Base-by-base conservation (phyloP, 2,888 invertebrate species). In the Atherix ibis region DNA sequence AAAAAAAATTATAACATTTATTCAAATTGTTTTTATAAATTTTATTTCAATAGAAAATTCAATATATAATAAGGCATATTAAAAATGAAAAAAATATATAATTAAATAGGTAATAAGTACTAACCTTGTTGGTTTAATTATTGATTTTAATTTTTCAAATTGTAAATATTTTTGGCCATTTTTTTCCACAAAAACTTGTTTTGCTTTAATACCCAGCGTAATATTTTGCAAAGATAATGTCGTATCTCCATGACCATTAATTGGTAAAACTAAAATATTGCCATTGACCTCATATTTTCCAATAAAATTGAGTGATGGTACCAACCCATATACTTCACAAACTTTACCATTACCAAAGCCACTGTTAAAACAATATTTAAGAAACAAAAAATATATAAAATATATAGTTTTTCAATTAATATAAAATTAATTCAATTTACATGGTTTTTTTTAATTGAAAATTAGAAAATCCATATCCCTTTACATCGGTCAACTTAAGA, bases 241-340 rank as follows among this genome's bases (percentile, higher is more conserved):
- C 2, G 50, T 48, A 24, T 41, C 38, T 3, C 62, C 60, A 18
- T 45, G 43, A 1, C 59, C 62, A 16, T 49, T 46, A 22, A 63
- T 49, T 4, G 61, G 57, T 27, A 62, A 42, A 4, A 62, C 39
- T 12, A 63, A 39, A 5, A 63, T 45, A 31, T 51, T 53, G 8
- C 63, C 63, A 18, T 45, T 43, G 15, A 53, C 48, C 12, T 46
- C 51, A 41, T 62, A 63, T 12, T 44, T 35, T 2, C 55, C 55
- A 3, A 36, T 28, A 4, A 56, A 29, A 5, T 13, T 34, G 4
- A 54, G 8, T 16, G 37, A 18, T 3, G 51, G 52, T 13, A 45
- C 31, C 5, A 32, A 13, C 3, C 34, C 37, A 14, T 48, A 41
- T 2, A 47, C 24, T 39, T 50, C 47, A 17, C n/a, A n/a, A n/a